Percentiles rank a stretch among this genome's conserved stretches.
phyloP scores from a whole-genome alignment of 2,888 invertebrate species.

The Tinea semifulvella region DNA sequence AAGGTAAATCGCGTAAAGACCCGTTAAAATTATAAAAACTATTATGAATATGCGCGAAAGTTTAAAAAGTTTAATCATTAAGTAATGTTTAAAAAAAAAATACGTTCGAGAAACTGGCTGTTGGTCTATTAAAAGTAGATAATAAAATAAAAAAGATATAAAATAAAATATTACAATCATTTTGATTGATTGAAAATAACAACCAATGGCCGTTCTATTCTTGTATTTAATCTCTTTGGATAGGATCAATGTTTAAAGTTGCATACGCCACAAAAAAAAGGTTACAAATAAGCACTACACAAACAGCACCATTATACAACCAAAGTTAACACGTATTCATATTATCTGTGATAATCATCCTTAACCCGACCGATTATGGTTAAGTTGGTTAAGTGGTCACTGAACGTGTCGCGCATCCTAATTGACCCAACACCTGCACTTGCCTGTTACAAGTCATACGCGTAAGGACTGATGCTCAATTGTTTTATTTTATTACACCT shows the following conservation, averaged over 20 bases:
- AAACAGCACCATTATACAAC: neutral
- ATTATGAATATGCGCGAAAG: too few relatives aligned
- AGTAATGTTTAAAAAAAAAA: too few relatives aligned
- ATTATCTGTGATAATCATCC: neutral
- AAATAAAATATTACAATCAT: too few relatives aligned
- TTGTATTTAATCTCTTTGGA: neutral
- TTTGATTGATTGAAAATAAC: too few relatives aligned
- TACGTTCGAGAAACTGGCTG: too few relatives aligned
- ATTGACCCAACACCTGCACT: neutral
- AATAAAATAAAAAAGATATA: too few relatives aligned
- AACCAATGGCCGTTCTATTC: too few relatives aligned
- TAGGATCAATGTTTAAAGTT: neutral
- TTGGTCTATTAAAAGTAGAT: too few relatives aligned
- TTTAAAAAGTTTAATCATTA: too few relatives aligned
- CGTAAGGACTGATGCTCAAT: neutral
- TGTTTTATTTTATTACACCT: constrained; percentile 2
- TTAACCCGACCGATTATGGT: neutral
- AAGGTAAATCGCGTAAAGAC: too few relatives aligned
- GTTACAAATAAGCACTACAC: neutral
- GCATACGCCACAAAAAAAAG: neutral
- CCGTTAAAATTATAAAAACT: too few relatives aligned
- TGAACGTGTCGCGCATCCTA: neutral
- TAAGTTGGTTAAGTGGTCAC: neutral
- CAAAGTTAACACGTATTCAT: neutral
- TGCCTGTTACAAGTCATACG: neutral